A percentile compares a stretch with the other conserved stretches of the same genome.
Evolutionary conservation across 2,113 vertebrate species (phyloP).

Genomic region (Macrotis lagotis): DNA sequence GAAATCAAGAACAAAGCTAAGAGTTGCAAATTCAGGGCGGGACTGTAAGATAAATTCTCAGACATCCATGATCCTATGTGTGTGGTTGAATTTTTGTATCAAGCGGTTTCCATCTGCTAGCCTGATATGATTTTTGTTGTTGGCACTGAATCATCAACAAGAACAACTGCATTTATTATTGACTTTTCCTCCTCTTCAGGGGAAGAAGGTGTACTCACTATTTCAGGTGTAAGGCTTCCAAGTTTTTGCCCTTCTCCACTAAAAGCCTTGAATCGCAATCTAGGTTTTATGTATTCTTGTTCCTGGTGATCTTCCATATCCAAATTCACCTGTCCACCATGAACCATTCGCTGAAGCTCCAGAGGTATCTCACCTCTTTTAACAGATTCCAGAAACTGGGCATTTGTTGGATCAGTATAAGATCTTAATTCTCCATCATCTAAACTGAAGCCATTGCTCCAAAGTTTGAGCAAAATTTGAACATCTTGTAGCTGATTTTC

Average conservation of each 20-base stretch:
- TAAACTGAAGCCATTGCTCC: constrained; percentile 90
- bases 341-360: constrained; percentile 86
- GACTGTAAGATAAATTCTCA: constrained; percentile 88
- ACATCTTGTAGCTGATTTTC: constrained; percentile 86
- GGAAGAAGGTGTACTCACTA: constrained; percentile 88
- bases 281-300: constrained; percentile 87
- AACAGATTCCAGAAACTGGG: constrained; percentile 88
- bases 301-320: constrained; percentile 90
- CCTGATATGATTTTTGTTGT: constrained; percentile 89
- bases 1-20: constrained; percentile 88
- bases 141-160: constrained; percentile 85
- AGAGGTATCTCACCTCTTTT: constrained; percentile 89
- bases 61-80: constrained; percentile 88
- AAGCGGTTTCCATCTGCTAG: constrained; percentile 87
- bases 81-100: constrained; percentile 88
- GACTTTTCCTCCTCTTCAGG: constrained; percentile 88
- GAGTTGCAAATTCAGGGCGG: constrained; percentile 84
- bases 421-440: constrained; percentile 89
- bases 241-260: constrained; percentile 90
- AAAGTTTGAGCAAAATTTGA: constrained; percentile 88
- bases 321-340: constrained; percentile 86
- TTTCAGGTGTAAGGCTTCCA: constrained; percentile 90
- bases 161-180: constrained; percentile 82
- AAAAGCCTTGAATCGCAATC: constrained; percentile 88
- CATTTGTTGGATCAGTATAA: constrained; percentile 87